Percentiles rank a stretch among this genome's conserved stretches.
Conservation (phyloP, 2,113 vertebrate species). For the Prionailurus bengalensis region DNA sequence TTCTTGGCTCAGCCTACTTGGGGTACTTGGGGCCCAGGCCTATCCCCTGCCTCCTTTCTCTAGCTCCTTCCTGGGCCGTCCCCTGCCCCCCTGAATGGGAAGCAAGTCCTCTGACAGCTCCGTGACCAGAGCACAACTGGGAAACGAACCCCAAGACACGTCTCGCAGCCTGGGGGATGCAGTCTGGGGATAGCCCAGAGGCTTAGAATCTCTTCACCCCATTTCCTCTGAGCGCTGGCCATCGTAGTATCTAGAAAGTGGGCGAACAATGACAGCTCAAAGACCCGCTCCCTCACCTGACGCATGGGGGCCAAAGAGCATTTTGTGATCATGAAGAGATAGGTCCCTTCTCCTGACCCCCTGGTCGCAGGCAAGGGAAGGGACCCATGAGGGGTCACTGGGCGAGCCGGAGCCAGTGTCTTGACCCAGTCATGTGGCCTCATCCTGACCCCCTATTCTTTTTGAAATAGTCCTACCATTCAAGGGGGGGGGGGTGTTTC, state of each 20-base stretch:
- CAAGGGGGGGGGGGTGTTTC: neutral
- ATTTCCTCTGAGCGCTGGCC: neutral
- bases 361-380: neutral
- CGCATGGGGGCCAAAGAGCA: neutral
- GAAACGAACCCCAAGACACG: neutral
- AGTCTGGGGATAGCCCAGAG: rapidly evolving
- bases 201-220: neutral
- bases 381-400: neutral
- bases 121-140: too few relatives aligned
- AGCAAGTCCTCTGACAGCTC: too few relatives aligned
- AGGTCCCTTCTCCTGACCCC: neutral
- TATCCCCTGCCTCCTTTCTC: neutral
- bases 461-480: neutral
- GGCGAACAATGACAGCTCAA: neutral
- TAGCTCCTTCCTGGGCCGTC: neutral
- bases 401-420: neutral
- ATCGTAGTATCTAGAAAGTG: neutral
- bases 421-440: neutral
- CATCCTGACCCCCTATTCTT: neutral
- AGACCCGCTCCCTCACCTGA: neutral
- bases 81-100: neutral
- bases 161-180: neutral
- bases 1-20: neutral
- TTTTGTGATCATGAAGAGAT: neutral
- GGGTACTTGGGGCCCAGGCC: too few relatives aligned